Conservation (phyloP, 2,888 invertebrate species). For the Sinelater perroti region DNA sequence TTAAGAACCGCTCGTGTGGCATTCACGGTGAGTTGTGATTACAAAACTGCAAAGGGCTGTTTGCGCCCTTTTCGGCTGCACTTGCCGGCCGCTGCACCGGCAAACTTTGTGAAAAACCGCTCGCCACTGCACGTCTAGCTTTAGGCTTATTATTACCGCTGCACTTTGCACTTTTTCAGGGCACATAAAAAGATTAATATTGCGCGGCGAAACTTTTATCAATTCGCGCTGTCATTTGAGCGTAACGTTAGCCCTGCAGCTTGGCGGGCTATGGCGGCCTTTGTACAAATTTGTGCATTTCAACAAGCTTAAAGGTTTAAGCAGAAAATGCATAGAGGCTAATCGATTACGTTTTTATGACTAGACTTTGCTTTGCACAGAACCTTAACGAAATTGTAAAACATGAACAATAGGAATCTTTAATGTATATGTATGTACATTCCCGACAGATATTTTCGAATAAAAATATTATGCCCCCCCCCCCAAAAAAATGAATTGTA, state of each 20-base stretch:
- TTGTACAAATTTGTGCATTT: too few species aligned
- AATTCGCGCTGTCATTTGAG: constrained; percentile 44
- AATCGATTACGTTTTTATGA: too few species aligned
- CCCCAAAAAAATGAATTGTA: too few species aligned
- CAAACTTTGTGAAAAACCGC: constrained; percentile 17
- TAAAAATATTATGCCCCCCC: too few species aligned
- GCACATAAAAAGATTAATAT: constrained; percentile 18
- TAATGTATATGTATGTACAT: too few species aligned
- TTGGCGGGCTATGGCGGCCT: too few species aligned
- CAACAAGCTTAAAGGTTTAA: too few species aligned
- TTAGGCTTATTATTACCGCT: constrained; percentile 19
- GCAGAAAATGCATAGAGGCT: too few species aligned
- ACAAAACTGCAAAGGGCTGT: constrained; percentile 18
- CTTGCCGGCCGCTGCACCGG: constrained; percentile 5
- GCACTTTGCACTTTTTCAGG: constrained; percentile 11
- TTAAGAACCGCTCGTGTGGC: constrained; percentile 17
- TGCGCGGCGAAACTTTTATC: constrained; percentile 31
- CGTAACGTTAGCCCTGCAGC: constrained; percentile 43
- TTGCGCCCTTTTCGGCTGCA: constrained; percentile 19
- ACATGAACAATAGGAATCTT: too few species aligned
- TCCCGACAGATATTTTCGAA: too few species aligned
- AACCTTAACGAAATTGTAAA: too few species aligned
- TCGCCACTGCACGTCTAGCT: constrained; percentile 1
- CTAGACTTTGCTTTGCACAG: too few species aligned
- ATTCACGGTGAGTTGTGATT: constrained; percentile 18